Percentiles rank a stretch among this genome's conserved stretches.
phyloP scores from a whole-genome alignment of 1,140 invertebrate genomes.

The Metopolophium dirhodum region DNA sequence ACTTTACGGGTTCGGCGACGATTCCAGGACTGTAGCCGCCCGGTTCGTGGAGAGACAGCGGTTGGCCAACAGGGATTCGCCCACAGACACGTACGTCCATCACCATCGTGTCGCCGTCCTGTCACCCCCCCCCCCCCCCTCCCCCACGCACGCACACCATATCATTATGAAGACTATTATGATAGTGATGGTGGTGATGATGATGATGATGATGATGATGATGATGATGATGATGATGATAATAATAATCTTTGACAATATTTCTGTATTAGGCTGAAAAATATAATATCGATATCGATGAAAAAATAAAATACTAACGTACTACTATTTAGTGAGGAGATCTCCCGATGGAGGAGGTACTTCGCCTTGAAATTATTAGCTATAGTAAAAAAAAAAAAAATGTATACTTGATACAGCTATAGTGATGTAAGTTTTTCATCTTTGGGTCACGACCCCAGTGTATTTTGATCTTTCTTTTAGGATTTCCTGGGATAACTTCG shows the following conservation, averaged over 20 bases:
- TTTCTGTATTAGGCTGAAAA: background rate
- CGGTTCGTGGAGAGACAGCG: conserved; percentile 60
- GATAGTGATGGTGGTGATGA: background rate
- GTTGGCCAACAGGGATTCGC: conserved; percentile 59
- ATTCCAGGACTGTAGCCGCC: conserved; percentile 60
- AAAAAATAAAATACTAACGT: background rate
- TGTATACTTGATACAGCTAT: too few species aligned
- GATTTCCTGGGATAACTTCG: too few species aligned
- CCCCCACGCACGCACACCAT: too few species aligned
- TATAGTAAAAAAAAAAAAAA: too few species aligned
- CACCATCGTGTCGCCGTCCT: background rate
- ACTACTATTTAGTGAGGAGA: background rate
- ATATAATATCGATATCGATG: background rate
- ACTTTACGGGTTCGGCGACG: conserved; percentile 65
- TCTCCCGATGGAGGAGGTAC: too few species aligned
- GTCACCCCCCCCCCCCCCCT: too few species aligned
- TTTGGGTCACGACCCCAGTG: too few species aligned
- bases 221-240: background rate
- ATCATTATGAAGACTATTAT: background rate
- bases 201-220: background rate
- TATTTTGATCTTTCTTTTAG: too few species aligned
- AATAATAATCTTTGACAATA: too few species aligned
- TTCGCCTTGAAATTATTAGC: too few species aligned
- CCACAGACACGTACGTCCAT: conserved; percentile 60
- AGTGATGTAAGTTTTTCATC: too few species aligned